Conservation (phyloP, 2,113 vertebrate genomes). For the Corythornis vintsioides region DNA sequence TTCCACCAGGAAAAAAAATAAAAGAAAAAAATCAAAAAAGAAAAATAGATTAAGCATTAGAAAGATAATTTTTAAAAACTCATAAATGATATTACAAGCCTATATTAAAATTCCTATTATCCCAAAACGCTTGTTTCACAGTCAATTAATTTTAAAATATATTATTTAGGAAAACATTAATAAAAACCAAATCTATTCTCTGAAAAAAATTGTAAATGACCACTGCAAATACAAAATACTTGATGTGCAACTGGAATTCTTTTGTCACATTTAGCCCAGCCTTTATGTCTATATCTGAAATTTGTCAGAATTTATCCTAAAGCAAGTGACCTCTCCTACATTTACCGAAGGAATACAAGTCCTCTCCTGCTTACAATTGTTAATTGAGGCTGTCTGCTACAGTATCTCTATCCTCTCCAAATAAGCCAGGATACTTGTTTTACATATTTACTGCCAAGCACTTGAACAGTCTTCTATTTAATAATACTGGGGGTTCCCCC, state of each 20-base stretch:
- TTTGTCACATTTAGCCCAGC: constrained; percentile 63
- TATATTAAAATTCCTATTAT: constrained; percentile 41
- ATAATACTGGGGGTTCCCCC: neutral
- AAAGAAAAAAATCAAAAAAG: neutral
- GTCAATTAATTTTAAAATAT: constrained; percentile 48
- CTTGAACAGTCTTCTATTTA: constrained; percentile 57
- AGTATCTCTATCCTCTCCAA: constrained; percentile 55
- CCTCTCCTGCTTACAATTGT: constrained; percentile 68
- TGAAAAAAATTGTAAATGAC: constrained; percentile 41
- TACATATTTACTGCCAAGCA: constrained; percentile 68
- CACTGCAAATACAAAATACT: constrained; percentile 45
- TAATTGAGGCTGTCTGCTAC: constrained; percentile 72
- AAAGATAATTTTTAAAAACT: neutral
- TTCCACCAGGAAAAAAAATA: constrained; percentile 22
- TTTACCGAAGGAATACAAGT: constrained; percentile 61
- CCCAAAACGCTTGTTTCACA: constrained; percentile 44
- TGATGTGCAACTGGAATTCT: constrained; percentile 58
- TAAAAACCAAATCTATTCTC: constrained; percentile 20
- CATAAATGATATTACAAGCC: neutral
- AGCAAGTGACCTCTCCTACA: constrained; percentile 74
- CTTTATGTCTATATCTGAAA: constrained; percentile 64
- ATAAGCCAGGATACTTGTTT: constrained; percentile 61
- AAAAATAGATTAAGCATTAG: constrained; percentile 10
- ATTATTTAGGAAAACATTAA: constrained; percentile 55
- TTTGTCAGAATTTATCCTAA: constrained; percentile 76